Evolutionary conservation across 2,797 vertebrate genomes (phyloP).

Genomic region (Eurystomus glaucurus): DNA sequence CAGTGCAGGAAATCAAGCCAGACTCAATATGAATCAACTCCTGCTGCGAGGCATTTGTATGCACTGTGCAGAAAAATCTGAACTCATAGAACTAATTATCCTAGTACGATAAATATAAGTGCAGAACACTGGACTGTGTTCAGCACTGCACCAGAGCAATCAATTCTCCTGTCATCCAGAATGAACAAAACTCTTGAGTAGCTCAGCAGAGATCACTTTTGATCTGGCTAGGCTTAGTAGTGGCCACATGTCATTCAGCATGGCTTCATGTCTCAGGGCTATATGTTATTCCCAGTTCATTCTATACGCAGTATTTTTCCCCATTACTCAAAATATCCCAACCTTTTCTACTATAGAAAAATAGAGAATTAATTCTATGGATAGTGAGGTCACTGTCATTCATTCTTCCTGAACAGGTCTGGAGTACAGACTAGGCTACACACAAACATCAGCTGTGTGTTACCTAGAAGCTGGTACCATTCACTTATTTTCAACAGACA

Average conservation of each 20-base stretch:
- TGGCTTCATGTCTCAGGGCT: not conserved
- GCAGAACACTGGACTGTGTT: not conserved
- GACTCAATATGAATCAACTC: not conserved
- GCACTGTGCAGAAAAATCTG: not conserved
- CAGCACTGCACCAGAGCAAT: not conserved
- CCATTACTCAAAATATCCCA: not conserved
- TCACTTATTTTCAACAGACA: not conserved
- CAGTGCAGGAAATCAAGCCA: not conserved
- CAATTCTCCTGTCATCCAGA: not conserved
- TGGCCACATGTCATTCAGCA: not conserved
- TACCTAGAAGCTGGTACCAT: not conserved
- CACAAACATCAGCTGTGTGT: not conserved
- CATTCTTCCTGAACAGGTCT: not conserved
- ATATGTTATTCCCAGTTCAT: not conserved
- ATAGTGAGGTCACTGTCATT: not conserved
- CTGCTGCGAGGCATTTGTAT: not conserved
- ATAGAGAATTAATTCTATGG: not conserved
- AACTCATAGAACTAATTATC: not conserved
- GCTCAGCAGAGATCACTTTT: not conserved
- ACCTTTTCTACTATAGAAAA: not conserved
- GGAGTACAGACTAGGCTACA: not conserved
- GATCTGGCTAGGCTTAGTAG: not conserved
- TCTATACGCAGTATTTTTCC: not conserved
- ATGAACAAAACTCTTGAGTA: not conserved
- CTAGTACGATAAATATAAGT: accelerated